A percentile compares a stretch with the other conserved stretches of the same genome.
These are phyloP conservation scores for Chaetodon auriga DNA, from an alignment of 2,113 vertebrate species.

Conservation along the genomic window DNA sequence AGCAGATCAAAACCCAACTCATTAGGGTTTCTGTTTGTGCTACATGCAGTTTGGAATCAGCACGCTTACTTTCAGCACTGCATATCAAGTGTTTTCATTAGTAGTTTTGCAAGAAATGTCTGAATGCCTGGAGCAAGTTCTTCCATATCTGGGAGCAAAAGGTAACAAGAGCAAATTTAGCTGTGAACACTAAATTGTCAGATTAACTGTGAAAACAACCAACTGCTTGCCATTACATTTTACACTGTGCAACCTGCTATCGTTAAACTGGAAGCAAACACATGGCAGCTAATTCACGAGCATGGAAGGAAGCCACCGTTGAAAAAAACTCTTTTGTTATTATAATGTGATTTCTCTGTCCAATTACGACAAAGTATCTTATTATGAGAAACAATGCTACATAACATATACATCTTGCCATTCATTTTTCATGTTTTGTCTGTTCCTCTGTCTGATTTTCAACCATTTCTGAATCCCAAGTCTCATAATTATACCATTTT, in stretches of 20 bases:
- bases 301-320: not conserved
- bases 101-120: conserved; percentile 35
- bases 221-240: conserved; percentile 6
- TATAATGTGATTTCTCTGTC: not conserved
- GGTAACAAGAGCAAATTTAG: conserved; percentile 32
- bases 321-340: not conserved
- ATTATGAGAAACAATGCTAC: not conserved
- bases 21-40: conserved; percentile 69
- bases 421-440: not conserved
- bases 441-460: not conserved
- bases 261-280: not conserved
- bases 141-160: conserved; percentile 30
- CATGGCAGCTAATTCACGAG: not conserved
- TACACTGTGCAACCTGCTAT: not conserved
- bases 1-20: conserved; percentile 60
- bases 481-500: not conserved
- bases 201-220: conserved; percentile 34
- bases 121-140: conserved; percentile 37
- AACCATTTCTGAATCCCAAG: not conserved
- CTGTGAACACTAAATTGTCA: conserved; percentile 26
- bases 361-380: not conserved
- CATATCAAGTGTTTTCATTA: conserved; percentile 56
- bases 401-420: not conserved
- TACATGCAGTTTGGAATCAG: conserved; percentile 23
- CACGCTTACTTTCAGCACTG: not conserved